These are phyloP conservation scores for Halichoerus grypus DNA, from an alignment of 2,113 vertebrate genomes.

Conservation along the genomic window DNA sequence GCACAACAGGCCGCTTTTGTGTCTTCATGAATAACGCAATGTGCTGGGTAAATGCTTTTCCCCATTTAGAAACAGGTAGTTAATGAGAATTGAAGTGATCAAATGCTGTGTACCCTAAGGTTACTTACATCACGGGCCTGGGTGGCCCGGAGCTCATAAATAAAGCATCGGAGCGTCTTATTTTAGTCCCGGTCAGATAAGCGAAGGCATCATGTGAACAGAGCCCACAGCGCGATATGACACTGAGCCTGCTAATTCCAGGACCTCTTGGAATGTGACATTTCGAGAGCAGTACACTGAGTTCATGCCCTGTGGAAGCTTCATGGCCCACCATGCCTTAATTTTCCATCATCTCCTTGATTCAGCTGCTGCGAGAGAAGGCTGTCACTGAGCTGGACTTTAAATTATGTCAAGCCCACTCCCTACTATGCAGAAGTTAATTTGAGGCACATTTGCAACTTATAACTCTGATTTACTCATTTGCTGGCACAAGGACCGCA, in stretches of 20 bases:
- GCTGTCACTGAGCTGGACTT: conserved; percentile 67
- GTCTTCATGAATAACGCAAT: conserved; percentile 70
- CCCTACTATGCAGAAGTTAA: conserved; percentile 73
- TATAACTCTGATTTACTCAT: conserved; percentile 74
- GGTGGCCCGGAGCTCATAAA: conserved; percentile 82
- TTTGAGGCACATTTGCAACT: conserved; percentile 78
- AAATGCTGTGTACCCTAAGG: conserved; percentile 83
- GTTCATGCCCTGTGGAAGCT: conserved; percentile 66
- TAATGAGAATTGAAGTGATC: conserved; percentile 79
- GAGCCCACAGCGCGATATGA: conserved; percentile 79
- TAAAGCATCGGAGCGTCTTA: conserved; percentile 84
- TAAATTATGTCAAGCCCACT: conserved; percentile 65
- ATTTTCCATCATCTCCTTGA: conserved; percentile 71
- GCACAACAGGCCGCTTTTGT: conserved; percentile 66
- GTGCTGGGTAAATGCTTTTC: conserved; percentile 75
- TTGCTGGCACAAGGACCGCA: conserved; percentile 26
- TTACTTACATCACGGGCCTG: conserved; percentile 68
- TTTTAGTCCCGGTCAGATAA: conserved; percentile 85
- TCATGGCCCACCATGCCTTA: conserved; percentile 66
- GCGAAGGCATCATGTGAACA: conserved; percentile 85
- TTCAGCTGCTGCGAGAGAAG: conserved; percentile 73
- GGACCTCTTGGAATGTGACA: conserved; percentile 87
- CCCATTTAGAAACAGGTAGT: conserved; percentile 78
- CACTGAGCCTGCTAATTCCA: conserved; percentile 80
- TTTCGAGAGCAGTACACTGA: conserved; percentile 85